Base-by-base conservation (phyloP, 2,888 invertebrate genomes). In the Molorchus minor region DNA sequence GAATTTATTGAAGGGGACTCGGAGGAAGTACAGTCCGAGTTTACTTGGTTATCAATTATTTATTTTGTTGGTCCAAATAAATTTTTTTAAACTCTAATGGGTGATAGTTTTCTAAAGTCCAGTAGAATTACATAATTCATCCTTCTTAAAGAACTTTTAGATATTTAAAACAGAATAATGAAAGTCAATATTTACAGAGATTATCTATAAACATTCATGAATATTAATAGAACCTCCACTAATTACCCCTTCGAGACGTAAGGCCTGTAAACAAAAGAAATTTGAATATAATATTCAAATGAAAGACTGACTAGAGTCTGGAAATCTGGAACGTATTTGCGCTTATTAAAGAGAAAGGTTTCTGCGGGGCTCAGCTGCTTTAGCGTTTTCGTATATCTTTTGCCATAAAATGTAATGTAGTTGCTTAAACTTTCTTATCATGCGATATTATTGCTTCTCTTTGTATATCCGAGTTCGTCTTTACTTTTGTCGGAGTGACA, bases 241-340 rank as follows among this genome's bases (percentile, higher is more conserved):
- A 21, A 43, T n/a, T 25, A 25, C 25, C 15, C 12, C 21, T 12
- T 13, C 20, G 21, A 43, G 15, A 43, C 25, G 21, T 43, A 19
- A 43, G 25, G 12, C 17, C 25, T 21, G 21, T 43, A 40, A 52
- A 57, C 53, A 53, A 53, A 41, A 47, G 36, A 38, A 45, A 58
- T 58, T 58, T 47, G 47, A 58, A 58, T 58, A 54, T 54, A 54
- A 54, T 58, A 58, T 58, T 58, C 41, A 58, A 53, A 58, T 58
- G 53, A 38, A 58, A 53, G 54, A 36, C 47, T 53, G 51, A 41
- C 43, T 53, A 35, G 43, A 53, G 43, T 35, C 47, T 47, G 58
- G 43, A 58, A 58, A 58, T 47, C 47, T 46, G 47, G 47, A 54
- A 47, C 40, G 47, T 58, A 58, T 58, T 58, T 58, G 58, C 43